These are phyloP conservation scores for Agrypnus murinus DNA, from an alignment of 2,888 invertebrate species.

Conservation along the genomic window DNA sequence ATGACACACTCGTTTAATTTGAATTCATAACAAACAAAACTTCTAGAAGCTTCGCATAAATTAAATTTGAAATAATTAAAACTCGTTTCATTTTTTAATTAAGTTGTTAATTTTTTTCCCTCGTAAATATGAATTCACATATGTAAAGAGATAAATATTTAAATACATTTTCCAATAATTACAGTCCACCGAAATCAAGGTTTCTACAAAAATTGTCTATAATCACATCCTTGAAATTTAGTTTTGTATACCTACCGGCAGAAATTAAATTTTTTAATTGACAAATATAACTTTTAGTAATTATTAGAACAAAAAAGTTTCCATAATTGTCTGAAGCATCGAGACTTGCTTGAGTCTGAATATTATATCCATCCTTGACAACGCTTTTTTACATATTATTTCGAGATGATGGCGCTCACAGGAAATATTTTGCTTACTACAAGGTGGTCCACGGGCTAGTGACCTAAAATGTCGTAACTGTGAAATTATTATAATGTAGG, in stretches of 20 bases:
- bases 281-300: slow-evolving; percentile 32
- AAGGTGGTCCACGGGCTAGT: slow-evolving; percentile 31
- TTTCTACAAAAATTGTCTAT: slow-evolving; percentile 1
- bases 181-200: slow-evolving; percentile 15
- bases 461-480: slow-evolving; percentile 26
- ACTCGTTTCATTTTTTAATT: slow-evolving; percentile 12
- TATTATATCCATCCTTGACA: slow-evolving; percentile 27
- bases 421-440: slow-evolving; percentile 22
- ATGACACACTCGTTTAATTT: slow-evolving; percentile 11
- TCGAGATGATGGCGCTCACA: slow-evolving; percentile 13
- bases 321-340: slow-evolving; percentile 31
- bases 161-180: slow-evolving; percentile 25
- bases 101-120: slow-evolving; percentile 12
- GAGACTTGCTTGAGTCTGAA: slow-evolving; percentile 14
- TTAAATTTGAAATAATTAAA: slow-evolving; percentile 6
- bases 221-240: slow-evolving; percentile 22
- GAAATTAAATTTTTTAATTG: slow-evolving; percentile 35
- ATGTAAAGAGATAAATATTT: slow-evolving; percentile 1
- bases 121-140: too few species aligned
- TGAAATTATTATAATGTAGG: slow-evolving; percentile 23
- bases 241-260: slow-evolving; percentile 11
- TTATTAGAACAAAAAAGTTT: slow-evolving; percentile 33
- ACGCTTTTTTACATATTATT: slow-evolving; percentile 17
- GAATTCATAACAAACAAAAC: background rate
- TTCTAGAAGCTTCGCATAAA: slow-evolving; percentile 14